Evolutionary conservation across 2,113 vertebrate genomes (phyloP).

Genomic region (Sebastes schlegelii): DNA sequence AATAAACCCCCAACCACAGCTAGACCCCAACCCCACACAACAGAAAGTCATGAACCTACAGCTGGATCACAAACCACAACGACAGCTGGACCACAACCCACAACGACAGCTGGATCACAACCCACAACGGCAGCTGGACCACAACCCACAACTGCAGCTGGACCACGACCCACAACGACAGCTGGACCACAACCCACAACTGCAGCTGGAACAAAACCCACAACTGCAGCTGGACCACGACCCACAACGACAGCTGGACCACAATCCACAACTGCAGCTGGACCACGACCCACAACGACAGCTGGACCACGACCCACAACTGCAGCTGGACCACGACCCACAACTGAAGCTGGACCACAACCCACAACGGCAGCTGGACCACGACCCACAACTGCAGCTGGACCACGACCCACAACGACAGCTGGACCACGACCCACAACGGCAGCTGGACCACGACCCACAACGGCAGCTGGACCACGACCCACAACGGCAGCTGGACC

Average conservation of each 20-base stretch:
- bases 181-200: not conserved
- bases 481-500: not conserved
- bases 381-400: not conserved
- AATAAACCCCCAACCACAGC: not conserved
- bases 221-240: not conserved
- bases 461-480: not conserved
- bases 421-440: not conserved
- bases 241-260: not conserved
- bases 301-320: not conserved
- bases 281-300: not conserved
- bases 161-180: not conserved
- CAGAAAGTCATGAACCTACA: not conserved
- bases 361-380: not conserved
- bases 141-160: not conserved
- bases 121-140: slow-evolving; percentile 3
- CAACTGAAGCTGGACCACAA: not conserved
- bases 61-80: not conserved
- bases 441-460: not conserved
- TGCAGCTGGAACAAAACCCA: not conserved
- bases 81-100: not conserved
- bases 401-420: not conserved
- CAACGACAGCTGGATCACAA: not conserved
- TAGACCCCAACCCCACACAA: not conserved
- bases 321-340: not conserved
- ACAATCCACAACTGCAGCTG: not conserved